Evolutionary conservation across 2,888 invertebrate genomes (phyloP), one percentile per base, ranked within the genome.

Genomic region (Muschampia staudingeri): DNA sequence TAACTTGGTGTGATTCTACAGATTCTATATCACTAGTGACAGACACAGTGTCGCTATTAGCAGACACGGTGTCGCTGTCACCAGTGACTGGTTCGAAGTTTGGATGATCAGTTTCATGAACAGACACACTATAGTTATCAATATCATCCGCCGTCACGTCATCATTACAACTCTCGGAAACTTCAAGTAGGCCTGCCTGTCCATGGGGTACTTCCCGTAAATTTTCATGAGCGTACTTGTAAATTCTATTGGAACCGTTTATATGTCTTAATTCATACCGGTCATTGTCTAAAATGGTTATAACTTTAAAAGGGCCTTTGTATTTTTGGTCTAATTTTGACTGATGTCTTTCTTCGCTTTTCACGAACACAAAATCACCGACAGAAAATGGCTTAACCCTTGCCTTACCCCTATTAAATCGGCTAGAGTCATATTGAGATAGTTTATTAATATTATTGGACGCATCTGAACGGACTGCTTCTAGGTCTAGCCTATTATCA

Each of bases 321-420:
- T 83, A 86, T 52, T 87, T 88, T 19, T 78, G 76, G 61, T 83
- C 80, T 40, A 89, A 65, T 73, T 87, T 87, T 0, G 87, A 87
- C 77, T 88, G 87, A 40, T 85, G 86, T 8, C 87, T 82, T 73
- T 87, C 84, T 16, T 82, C 76, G 48, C 52, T 76, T 76, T 86
- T 86, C 0, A 88, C 61, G 44, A 88, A 86, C 1, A 88, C 87
- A 25, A 67, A 88, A n/a, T 87, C 87, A 4, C 86, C 86, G 11
- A 52, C n/a, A 9, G 72, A 52, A 71, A 84, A 87, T 5, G 81
- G 83, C 42, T 75, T 79, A 8, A 88, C n/a, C 19, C 19, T 37
- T 37, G 75, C 75, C 61, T 61, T 75, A 1, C 56, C 56, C 12
- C 19, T 56, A 52, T 75, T 56, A 56, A 56, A 71, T 44, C 71